These are phyloP conservation scores for Vollenhovia emeryi DNA, from an alignment of 1,140 invertebrate genomes.

Conservation along the genomic window DNA sequence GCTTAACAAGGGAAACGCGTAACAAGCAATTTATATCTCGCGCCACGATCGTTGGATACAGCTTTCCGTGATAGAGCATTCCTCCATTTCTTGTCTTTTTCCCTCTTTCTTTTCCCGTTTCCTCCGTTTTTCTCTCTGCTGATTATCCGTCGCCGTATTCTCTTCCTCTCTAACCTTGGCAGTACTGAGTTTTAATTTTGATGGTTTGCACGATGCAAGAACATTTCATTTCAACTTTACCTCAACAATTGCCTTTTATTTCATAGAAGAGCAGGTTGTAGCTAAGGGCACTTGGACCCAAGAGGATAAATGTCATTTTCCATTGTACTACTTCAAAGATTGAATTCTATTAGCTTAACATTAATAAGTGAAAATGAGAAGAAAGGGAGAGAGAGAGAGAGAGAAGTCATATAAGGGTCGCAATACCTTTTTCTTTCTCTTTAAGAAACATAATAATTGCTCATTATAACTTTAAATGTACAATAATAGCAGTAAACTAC, in stretches of 20 bases:
- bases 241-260: constrained; percentile 18
- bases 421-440: not conserved
- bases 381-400: not conserved
- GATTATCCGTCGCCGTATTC: not conserved
- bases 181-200: constrained; percentile 27
- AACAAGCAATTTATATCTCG: constrained; percentile 55
- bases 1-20: constrained; percentile 34
- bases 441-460: not conserved
- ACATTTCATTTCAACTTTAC: constrained; percentile 5
- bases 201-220: not conserved
- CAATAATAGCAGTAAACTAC: not conserved
- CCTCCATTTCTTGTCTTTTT: not conserved
- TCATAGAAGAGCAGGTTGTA: not conserved
- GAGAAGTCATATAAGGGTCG: not conserved
- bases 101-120: not conserved
- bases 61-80: not conserved
- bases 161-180: not conserved
- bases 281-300: not conserved
- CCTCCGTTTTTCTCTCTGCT: not conserved
- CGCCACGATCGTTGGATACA: constrained; percentile 36
- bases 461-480: not conserved
- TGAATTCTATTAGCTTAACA: not conserved
- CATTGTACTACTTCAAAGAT: constrained; percentile 8
- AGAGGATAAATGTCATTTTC: constrained; percentile 12
- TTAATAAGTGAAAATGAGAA: constrained; percentile 13